Evolutionary conservation across 2,113 vertebrate species (phyloP), one percentile per base, ranked within the genome.

Genomic region (Raja brachyura): DNA sequence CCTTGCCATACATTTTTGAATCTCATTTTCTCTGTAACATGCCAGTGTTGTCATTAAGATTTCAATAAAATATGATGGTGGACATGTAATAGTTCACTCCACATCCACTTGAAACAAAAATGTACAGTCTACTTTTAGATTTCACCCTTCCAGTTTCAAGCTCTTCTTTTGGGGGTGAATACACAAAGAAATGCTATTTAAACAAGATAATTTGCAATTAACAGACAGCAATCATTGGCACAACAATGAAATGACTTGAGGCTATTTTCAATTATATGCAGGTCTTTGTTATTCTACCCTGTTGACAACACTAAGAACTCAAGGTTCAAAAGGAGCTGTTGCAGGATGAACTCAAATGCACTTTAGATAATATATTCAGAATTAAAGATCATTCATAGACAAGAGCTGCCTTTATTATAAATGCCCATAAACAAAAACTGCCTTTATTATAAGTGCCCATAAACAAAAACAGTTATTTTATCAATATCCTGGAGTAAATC

Each of bases 401-500:
- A 39, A 73, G 33, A 18, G 0, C 83, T 31, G 59, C 28, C 68
- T 74, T 70, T 92, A 70, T 92, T 20, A 10, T 73, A 92, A 88
- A 18, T 25, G 39, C 11, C 86, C 88, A 48, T 66, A 86, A 63
- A 92, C 90, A 22, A 73, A 48, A 73, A 28, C n/a, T 31, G 59
- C 28, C 68, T 74, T 70, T 92, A 70, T 92, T 20, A 10, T 73
- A 92, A 88, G 7, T 25, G 39, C 11, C 86, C 88, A 48, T 66
- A 86, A 63, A 92, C 90, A 22, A 73, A 48, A 73, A 28, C n/a
- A 73, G 90, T 13, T 63, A 92, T 70, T 73, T 92, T 92, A 74
- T 73, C 90, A 54, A 74, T 73, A 39, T 10, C 39, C 39, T 92
- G 39, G 90, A 92, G 68, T 54, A 73, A 92, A 88, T 18, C 61